phyloP scores from a whole-genome alignment of 2,888 invertebrate species.

The Sepiola atlantica region DNA sequence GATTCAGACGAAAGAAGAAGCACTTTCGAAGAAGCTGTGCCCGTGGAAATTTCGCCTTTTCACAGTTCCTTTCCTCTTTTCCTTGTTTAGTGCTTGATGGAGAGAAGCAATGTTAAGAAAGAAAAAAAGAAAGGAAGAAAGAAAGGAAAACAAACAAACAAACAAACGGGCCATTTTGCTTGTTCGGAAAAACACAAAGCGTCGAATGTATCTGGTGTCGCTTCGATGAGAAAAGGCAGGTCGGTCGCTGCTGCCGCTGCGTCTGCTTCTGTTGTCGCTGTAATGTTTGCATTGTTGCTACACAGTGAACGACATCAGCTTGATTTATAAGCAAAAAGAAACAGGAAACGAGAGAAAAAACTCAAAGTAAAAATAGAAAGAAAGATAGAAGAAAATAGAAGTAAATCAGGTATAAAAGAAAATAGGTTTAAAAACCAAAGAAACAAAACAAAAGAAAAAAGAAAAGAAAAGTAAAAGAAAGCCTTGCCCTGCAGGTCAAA shows the following conservation, averaged over 20 bases:
- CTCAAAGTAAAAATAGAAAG: no score
- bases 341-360: no score
- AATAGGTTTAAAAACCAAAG: no score
- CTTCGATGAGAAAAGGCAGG: not conserved
- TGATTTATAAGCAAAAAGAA: not conserved
- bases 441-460: no score
- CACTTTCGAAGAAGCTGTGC: no score
- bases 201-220: not conserved
- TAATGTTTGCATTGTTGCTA: not conserved
- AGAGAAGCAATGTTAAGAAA: not conserved
- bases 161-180: not conserved
- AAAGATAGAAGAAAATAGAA: no score
- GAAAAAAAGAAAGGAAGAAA: no score
- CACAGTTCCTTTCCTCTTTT: no score
- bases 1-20: no score
- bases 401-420: no score
- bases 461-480: no score
- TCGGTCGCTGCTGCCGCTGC: not conserved
- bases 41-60: no score
- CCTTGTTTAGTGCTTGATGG: not conserved
- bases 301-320: not conserved
- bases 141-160: not conserved
- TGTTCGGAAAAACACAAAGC: not conserved
- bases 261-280: not conserved
- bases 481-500: not conserved